A percentile compares a stretch with the other conserved stretches of the same genome.
These are phyloP conservation scores for Lophotriccus pileatus DNA, from an alignment of 2,797 vertebrate species.

Conservation along the genomic window DNA sequence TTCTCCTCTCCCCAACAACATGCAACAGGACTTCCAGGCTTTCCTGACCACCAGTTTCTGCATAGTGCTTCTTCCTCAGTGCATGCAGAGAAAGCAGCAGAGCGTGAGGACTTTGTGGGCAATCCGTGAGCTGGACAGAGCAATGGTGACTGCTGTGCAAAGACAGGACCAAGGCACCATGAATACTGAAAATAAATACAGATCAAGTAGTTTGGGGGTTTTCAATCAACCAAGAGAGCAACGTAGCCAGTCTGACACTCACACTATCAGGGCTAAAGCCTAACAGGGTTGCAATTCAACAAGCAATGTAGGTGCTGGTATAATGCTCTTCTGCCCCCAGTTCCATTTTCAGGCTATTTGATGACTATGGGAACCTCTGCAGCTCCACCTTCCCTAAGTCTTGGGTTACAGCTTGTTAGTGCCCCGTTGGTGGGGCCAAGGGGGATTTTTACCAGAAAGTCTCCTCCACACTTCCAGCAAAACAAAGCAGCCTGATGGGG, in stretches of 20 bases:
- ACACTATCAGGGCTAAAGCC: not conserved
- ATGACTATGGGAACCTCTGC: not conserved
- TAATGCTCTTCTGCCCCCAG: not conserved
- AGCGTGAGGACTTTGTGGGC: not conserved
- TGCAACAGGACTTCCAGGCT: not conserved
- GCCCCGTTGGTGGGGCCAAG: not conserved
- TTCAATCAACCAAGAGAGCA: not conserved
- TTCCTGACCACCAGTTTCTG: not conserved
- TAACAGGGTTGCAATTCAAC: not conserved
- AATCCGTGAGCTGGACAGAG: not conserved
- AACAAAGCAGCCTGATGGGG: not conserved
- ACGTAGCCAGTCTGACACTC: not conserved
- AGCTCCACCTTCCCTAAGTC: not conserved
- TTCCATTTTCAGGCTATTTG: not conserved
- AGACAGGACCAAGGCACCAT: not conserved
- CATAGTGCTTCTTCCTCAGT: not conserved
- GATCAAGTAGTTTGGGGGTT: not conserved
- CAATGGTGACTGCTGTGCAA: not conserved
- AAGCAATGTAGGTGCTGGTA: not conserved
- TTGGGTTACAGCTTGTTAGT: not conserved
- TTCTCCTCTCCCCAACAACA: not conserved
- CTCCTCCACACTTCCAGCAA: not conserved
- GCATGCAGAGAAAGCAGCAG: not conserved
- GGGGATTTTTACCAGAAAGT: not conserved
- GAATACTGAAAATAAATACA: not conserved